Evolutionary conservation across 2,113 vertebrate species (phyloP).

Genomic region (Anseranas semipalmata): DNA sequence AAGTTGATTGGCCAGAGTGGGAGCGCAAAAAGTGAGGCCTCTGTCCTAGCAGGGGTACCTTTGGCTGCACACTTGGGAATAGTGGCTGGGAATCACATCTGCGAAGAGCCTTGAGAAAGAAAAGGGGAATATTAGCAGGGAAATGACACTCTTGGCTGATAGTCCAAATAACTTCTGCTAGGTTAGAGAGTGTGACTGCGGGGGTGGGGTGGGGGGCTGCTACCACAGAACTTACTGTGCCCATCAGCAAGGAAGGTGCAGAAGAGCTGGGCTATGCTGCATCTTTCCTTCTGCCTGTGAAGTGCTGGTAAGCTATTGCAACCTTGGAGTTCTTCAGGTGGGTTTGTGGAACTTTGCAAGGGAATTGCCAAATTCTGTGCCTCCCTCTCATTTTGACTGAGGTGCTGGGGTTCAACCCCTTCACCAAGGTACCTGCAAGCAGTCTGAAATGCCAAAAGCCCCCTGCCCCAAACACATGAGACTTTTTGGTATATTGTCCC

Average conservation of each 20-base stretch:
- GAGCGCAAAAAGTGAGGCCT: not conserved
- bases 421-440: not conserved
- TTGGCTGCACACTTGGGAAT: not conserved
- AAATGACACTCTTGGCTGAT: not conserved
- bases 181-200: not conserved
- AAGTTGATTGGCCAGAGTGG: not conserved
- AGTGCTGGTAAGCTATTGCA: not conserved
- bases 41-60: not conserved
- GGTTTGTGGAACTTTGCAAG: not conserved
- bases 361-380: not conserved
- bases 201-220: not conserved
- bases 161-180: not conserved
- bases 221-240: not conserved
- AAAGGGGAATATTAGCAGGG: not conserved
- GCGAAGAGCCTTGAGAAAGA: not conserved
- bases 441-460: not conserved
- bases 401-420: rapidly evolving
- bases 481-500: not conserved
- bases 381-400: not conserved
- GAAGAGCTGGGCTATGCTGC: not conserved
- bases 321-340: not conserved
- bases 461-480: rapidly evolving
- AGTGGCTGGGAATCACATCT: not conserved
- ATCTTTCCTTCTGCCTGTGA: not conserved
- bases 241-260: not conserved